Evolutionary conservation across 2,797 vertebrate species (phyloP), one percentile per base, ranked within the genome.

Genomic region (Crax fasciolata): DNA sequence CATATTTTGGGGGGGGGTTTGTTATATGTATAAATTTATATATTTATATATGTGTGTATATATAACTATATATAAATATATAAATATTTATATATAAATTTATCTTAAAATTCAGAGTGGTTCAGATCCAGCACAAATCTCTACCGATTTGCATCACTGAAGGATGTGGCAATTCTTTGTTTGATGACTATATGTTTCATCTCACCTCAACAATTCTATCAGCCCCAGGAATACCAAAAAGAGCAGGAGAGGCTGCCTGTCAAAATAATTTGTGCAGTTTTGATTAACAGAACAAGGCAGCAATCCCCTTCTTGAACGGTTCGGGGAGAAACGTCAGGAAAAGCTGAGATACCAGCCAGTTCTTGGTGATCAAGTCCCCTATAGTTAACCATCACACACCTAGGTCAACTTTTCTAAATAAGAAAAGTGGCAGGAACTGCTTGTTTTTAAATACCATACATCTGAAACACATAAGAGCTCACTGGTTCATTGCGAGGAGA

Each of bases 161-260:
- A 85, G 65, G 61, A 84, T 6, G 23, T 58, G 41, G 86, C 68
- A 90, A 71, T 76, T 81, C 51, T 19, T 86, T 38, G 48, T 82
- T 79, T 77, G 61, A 81, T 57, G 77, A 80, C 51, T 87, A 10
- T 3, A 62, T 74, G 83, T 87, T 96, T 93, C 80, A 86, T 30
- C 83, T 92, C 95, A 92, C 93, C 94, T 95, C 92, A 70, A 87
- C 86, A 91, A 58, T 76, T 87, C 73, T 13, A 79, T 67, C 78
- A 90, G 92, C 80, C 84, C 63, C 58, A 84, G 66, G 65, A 94
- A 97, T 2, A 35, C 72, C 74, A 83, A 76, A 84, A 92, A 82
- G 71, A 89, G 49, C 80, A 84, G 95, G 75, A 93, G 66, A 82
- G 75, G 88, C 80, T 87, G 81, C 84, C 71, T 94, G 93, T 83